phyloP scores from a whole-genome alignment of 2,888 invertebrate genomes.

The Oasisia sp. region DNA sequence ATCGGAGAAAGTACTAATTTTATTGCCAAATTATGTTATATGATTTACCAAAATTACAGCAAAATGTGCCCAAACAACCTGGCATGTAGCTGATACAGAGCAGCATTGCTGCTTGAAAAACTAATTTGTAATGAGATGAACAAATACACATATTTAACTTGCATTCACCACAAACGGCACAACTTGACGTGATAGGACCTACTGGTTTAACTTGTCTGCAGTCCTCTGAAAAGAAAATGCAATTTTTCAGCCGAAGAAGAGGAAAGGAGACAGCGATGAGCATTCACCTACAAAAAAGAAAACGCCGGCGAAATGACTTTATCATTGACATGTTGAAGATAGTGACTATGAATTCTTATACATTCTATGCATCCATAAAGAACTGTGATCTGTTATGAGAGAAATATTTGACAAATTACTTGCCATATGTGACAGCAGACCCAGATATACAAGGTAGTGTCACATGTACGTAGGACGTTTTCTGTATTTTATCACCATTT shows the following conservation, averaged over 20 bases:
- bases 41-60: too few species aligned
- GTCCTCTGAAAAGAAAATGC: neutral
- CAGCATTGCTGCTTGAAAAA: too few species aligned
- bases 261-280: constrained; percentile 21
- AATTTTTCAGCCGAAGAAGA: constrained; percentile 26
- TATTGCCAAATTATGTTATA: too few species aligned
- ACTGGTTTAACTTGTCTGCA: neutral
- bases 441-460: neutral
- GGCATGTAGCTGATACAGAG: too few species aligned
- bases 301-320: neutral
- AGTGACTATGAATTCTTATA: neutral
- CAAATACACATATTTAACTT: too few species aligned
- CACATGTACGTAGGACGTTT: neutral
- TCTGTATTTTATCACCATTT: neutral
- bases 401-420: neutral
- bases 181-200: neutral
- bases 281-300: constrained; percentile 12
- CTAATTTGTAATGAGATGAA: neutral
- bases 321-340: neutral
- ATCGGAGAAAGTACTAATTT: too few species aligned
- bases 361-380: neutral
- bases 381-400: neutral
- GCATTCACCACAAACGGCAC: too few species aligned
- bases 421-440: neutral
- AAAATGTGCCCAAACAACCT: too few species aligned